Evolutionary conservation across 2,888 invertebrate genomes (phyloP), one percentile per base, ranked within the genome.

Genomic region (Phoenoteleia sp.): DNA sequence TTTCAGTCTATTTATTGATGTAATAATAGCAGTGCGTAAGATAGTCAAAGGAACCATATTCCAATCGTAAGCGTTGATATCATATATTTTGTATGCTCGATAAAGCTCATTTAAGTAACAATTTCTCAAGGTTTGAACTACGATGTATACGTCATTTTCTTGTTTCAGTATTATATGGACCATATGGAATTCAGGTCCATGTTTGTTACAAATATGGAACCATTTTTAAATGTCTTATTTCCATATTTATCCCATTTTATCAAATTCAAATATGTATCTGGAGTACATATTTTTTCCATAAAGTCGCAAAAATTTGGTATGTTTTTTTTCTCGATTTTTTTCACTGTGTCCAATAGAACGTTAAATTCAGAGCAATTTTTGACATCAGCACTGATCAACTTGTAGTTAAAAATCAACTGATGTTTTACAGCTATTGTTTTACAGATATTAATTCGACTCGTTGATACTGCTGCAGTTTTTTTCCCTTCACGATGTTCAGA

Each of bases 401-500:
- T 7, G n/a, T 33, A 74, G 62, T 74, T 62, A 17, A 29, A 7
- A 29, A n/a, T 7, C 0, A 67, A 25, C n/a, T 81, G 81, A 60
- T 74, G 81, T 67, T 56, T 66, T 1, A 67, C 15, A n/a, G 67
- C 74, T 2, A 60, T 76, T 13, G 86, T 84, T 39, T 58, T 67
- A 17, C 76, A 79, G 45, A 87, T 56, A 74, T 87, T 87, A 23
- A 84, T 21, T 2, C 86, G 76, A 47, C 76, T 71, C 52, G 56
- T 47, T n/a, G 81, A 42, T 39, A 62, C 52, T 21, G 36, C 47
- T 15, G 87, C 39, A 60, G 69, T 42, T 49, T 36, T 49, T 85
- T 87, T 86, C 1, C 77, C 79, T 36, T 84, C 81, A 36, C 75
- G 58, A 75, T 88, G 84, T 56, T 86, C 86, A 9, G 47, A 81